Percentiles rank a stretch among this genome's conserved stretches.
These are phyloP conservation scores for Apis laboriosa DNA, from an alignment of 1,140 invertebrate species.

Conservation along the genomic window DNA sequence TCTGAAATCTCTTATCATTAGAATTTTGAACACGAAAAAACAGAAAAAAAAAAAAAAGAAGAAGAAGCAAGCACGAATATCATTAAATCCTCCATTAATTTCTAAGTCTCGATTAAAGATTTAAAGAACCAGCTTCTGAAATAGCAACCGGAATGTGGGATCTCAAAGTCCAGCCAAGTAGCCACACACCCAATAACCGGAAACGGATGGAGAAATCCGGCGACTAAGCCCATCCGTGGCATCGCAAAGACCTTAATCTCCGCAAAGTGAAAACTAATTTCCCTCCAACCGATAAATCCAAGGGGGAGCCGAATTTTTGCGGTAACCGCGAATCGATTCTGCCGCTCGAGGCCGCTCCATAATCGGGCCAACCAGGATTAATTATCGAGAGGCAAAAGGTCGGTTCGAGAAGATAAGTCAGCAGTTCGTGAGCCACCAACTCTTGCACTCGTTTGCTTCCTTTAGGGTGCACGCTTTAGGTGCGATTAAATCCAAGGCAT, in stretches of 20 bases:
- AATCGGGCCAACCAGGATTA: constrained; percentile 34
- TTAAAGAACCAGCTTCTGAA: no score
- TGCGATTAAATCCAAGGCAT: constrained; percentile 45
- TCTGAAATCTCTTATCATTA: no score
- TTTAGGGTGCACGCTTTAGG: background rate
- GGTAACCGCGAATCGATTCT: constrained; percentile 31
- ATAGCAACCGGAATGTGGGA: background rate
- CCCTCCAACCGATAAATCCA: background rate
- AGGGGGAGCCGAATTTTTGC: background rate
- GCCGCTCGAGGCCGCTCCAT: background rate
- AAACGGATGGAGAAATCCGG: background rate
- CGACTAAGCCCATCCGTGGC: background rate
- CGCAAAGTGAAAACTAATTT: constrained; percentile 31
- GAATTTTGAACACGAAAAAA: no score
- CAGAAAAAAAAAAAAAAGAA: no score
- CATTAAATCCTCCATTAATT: no score
- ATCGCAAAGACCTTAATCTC: constrained; percentile 12
- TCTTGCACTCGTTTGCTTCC: constrained; percentile 8
- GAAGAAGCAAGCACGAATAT: no score
- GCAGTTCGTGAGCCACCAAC: constrained; percentile 38
- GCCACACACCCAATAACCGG: background rate
- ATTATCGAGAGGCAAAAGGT: constrained; percentile 53
- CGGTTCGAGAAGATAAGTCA: constrained; percentile 36
- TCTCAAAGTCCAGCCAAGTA: background rate
- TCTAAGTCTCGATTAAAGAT: no score